Conservation (phyloP, 2,888 invertebrate species). For the Carabus problematicus region DNA sequence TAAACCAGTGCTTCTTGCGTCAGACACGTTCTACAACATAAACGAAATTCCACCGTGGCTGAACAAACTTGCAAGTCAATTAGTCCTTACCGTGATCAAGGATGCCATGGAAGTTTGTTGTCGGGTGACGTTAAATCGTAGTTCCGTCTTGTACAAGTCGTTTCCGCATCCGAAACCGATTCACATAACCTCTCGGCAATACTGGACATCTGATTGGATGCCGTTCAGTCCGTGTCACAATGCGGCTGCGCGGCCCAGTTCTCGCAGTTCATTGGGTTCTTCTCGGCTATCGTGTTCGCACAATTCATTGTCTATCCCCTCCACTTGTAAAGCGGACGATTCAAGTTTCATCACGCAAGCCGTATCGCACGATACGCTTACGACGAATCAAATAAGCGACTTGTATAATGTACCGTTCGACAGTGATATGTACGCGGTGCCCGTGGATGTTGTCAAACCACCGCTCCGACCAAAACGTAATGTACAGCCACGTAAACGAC, state of each 20-base stretch:
- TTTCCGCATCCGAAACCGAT: constrained; percentile 57
- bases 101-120: constrained; percentile 62
- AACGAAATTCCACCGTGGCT: constrained; percentile 48
- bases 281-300: constrained; percentile 84
- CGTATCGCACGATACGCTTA: constrained; percentile 83
- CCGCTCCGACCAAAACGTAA: constrained; percentile 61
- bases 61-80: constrained; percentile 59
- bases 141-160: constrained; percentile 27
- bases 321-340: constrained; percentile 79
- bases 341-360: constrained; percentile 89
- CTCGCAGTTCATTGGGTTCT: constrained; percentile 78
- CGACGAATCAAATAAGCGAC: constrained; percentile 79
- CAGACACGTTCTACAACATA: constrained; percentile 1
- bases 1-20: constrained; percentile 58
- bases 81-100: constrained; percentile 60
- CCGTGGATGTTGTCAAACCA: constrained; percentile 79
- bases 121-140: constrained; percentile 47
- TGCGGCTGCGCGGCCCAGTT: constrained; percentile 69
- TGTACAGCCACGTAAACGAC: constrained; percentile 57
- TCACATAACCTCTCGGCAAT: constrained; percentile 57
- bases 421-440: constrained; percentile 87
- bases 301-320: constrained; percentile 76
- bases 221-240: constrained; percentile 68
- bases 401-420: constrained; percentile 90
- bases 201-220: constrained; percentile 66